Evolutionary conservation across 2,888 invertebrate genomes (phyloP).

Genomic region (Heteropelma amictum): DNA sequence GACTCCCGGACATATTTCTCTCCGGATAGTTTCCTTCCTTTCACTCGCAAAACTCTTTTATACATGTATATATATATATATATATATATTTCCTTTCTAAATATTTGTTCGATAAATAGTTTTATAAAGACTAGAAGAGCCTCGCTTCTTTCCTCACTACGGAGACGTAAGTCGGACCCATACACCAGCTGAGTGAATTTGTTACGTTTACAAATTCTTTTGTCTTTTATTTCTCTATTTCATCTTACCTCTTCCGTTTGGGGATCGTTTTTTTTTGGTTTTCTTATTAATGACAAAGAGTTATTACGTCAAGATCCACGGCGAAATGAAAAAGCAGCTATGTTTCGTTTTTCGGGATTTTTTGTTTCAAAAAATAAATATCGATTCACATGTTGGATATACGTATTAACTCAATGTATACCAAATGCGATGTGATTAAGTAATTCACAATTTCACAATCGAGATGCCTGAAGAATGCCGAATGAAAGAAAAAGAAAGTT

Average conservation of each 20-base stretch:
- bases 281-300: constrained; percentile 27
- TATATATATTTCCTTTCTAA: constrained; percentile 6
- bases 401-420: neutral
- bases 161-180: constrained; percentile 75
- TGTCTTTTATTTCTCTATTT: neutral
- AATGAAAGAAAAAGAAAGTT: neutral
- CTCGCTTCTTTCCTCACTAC: constrained; percentile 61
- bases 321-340: constrained; percentile 29
- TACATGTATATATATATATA: constrained; percentile 1
- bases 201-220: constrained; percentile 51
- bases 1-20: no score
- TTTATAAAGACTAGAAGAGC: constrained; percentile 40
- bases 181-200: constrained; percentile 73
- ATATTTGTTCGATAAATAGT: constrained; percentile 22
- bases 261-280: constrained; percentile 4
- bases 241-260: constrained; percentile 22
- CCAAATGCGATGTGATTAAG: neutral
- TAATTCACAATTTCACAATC: neutral
- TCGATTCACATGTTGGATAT: neutral
- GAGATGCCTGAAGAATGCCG: neutral
- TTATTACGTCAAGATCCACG: constrained; percentile 23
- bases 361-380: constrained; percentile 9
- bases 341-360: constrained; percentile 31
- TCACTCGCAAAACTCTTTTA: neutral
- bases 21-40: neutral